Evolutionary conservation across 2,888 invertebrate genomes (phyloP).

Genomic region (Sicus ferrugineus): DNA sequence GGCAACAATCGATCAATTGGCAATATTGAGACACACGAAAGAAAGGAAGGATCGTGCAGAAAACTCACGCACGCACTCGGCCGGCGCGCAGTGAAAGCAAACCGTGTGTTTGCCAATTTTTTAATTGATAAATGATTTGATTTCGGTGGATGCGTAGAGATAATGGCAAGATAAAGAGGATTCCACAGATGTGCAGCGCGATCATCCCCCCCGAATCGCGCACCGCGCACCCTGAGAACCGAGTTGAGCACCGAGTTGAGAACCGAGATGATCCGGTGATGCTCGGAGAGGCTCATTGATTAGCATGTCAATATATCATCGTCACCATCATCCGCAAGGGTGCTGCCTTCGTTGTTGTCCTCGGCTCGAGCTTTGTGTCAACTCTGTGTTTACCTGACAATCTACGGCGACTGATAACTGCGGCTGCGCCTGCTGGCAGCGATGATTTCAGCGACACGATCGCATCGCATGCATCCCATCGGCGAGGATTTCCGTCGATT

Average conservation of each 20-base stretch:
- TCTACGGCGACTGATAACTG: not conserved
- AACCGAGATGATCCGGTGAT: not conserved
- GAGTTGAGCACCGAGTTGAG: not conserved
- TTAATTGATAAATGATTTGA: constrained; percentile 47
- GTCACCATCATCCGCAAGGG: not conserved
- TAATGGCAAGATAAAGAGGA: not conserved
- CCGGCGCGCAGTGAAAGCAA: constrained; percentile 6
- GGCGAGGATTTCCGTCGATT: constrained; percentile 9
- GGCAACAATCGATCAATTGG: constrained; percentile 22
- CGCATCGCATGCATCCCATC: constrained; percentile 5
- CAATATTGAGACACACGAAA: constrained; percentile 10
- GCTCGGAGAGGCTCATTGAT: constrained; percentile 19
- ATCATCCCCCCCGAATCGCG: too few species aligned
- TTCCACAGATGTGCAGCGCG: too few species aligned
- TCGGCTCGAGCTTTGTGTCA: not conserved
- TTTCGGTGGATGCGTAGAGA: constrained; percentile 7
- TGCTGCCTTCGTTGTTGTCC: constrained; percentile 2
- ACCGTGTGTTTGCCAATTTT: constrained; percentile 47
- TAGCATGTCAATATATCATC: constrained; percentile 31
- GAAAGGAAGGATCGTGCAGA: not conserved
- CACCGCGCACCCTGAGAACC: too few species aligned
- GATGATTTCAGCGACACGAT: constrained; percentile 25
- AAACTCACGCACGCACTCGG: not conserved
- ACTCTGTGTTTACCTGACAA: constrained; percentile 31
- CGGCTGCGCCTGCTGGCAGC: not conserved